Evolutionary conservation across 2,797 vertebrate genomes (phyloP), one percentile per base, ranked within the genome.

Genomic region (Falco berigora): DNA sequence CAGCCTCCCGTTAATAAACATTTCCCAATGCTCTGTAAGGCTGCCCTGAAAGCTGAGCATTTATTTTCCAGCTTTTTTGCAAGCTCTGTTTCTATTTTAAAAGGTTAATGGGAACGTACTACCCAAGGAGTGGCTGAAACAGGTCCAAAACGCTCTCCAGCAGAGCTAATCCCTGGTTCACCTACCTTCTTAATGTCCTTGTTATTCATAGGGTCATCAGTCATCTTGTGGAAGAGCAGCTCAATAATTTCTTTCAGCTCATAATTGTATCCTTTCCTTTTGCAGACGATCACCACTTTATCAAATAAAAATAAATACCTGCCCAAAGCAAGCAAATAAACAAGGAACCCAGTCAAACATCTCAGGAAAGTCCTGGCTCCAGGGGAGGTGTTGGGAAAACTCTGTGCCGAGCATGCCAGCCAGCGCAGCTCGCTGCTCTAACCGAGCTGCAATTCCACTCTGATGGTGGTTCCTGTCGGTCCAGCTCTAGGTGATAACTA

Each of bases 291-390:
- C 92, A 99, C 99, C 94, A 99, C 99, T 98, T 99, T 99, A 97
- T 99, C 99, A 72, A 99, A 99, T 56, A 99, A 98, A 98, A 99
- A 99, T 88, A 99, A 98, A 97, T 99, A 99, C 98, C 99, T 99
- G 97, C 91, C 87, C 94, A 75, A 87, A 90, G 85, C 86, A 95
- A 94, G 77, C 74, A 90, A 46, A 90, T 0, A 38, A 84, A 94
- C 58, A 68, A 46, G 64, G 9, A 71, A 62, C 18, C 15, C 75
- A 36, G n/a, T 88, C 58, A 94, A 58, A 49, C 44, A 53, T 12
- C 44, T 38, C 66, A 17, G 55, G n/a, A 15, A 42, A 74, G 61
- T 18, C 27, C 47, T 8, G 59, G 2, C 10, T 44, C 56, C 12
- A 27, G 11, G 46, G 64, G 49, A 46, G 38, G 19, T 6, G 10